Conservation (phyloP, 1,140 invertebrate species). For the Drosophila pachea region DNA sequence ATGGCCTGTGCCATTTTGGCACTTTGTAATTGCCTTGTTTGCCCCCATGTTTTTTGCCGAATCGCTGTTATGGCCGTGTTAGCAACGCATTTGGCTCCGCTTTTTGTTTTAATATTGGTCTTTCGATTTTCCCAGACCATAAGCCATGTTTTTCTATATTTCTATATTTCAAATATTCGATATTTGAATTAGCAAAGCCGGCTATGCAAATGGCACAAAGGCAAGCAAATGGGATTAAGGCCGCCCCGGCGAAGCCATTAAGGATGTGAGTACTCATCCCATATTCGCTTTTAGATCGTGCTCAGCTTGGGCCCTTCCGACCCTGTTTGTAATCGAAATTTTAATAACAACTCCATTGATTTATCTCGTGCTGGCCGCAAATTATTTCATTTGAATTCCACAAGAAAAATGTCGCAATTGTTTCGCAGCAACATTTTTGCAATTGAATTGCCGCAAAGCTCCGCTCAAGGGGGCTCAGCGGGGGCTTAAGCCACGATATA, state of each 20-base stretch:
- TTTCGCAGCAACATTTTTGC: slow-evolving; percentile 41
- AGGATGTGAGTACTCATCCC: no score
- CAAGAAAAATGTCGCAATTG: slow-evolving; percentile 35
- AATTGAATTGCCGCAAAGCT: slow-evolving; percentile 56
- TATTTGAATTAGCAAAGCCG: slow-evolving; percentile 57
- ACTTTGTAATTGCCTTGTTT: slow-evolving; percentile 76
- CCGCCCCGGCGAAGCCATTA: no score
- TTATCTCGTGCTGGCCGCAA: slow-evolving; percentile 40
- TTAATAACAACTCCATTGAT: slow-evolving; percentile 44
- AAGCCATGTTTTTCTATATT: slow-evolving; percentile 66
- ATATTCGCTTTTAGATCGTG: no score
- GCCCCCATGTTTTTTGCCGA: slow-evolving; percentile 59
- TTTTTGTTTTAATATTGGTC: slow-evolving; percentile 25
- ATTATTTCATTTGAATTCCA: slow-evolving; percentile 42
- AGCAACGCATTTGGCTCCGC: slow-evolving; percentile 59
- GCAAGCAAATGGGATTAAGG: no score
- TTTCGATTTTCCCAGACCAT: slow-evolving; percentile 60
- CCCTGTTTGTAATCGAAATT: slow-evolving; percentile 3
- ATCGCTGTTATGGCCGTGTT: slow-evolving; percentile 62
- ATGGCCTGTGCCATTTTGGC: slow-evolving; percentile 75
- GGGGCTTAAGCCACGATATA: slow-evolving; percentile 30
- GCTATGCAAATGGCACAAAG: background rate
- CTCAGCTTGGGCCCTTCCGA: no score
- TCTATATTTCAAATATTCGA: slow-evolving; percentile 23
- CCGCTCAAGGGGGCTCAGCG: slow-evolving; percentile 13